These are phyloP conservation scores for Hormaphis cornu DNA, from an alignment of 1,140 invertebrate species.

Conservation along the genomic window DNA sequence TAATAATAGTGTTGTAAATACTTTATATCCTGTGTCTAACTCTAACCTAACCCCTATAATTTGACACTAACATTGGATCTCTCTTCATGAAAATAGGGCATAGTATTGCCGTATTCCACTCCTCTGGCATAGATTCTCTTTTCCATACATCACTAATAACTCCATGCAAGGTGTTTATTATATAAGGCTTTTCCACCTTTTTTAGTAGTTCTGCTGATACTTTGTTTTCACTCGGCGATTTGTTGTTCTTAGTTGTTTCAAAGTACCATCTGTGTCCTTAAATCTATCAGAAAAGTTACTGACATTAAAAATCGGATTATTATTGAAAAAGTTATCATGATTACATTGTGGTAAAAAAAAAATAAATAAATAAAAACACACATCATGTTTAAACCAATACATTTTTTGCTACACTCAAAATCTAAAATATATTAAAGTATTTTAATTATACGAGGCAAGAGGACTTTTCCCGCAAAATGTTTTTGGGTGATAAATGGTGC, in stretches of 20 bases:
- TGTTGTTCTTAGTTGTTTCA: background rate
- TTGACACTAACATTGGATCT: slow-evolving; percentile 13
- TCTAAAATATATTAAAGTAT: no score
- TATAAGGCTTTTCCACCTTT: background rate
- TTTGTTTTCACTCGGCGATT: background rate
- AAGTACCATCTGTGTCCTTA: no score
- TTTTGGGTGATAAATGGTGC: no score
- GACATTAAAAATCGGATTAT: no score
- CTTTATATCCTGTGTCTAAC: slow-evolving; percentile 27
- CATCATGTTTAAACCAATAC: no score
- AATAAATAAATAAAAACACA: no score
- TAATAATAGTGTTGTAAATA: slow-evolving; percentile 28
- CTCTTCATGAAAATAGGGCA: slow-evolving; percentile 31
- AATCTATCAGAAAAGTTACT: no score
- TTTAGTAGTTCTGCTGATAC: slow-evolving; percentile 10
- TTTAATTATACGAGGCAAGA: no score
- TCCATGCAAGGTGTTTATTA: background rate
- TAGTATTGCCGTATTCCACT: slow-evolving; percentile 30
- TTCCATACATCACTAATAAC: background rate
- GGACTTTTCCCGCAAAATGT: no score
- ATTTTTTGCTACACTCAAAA: no score
- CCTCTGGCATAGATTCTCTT: slow-evolving; percentile 3
- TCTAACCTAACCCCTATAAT: slow-evolving; percentile 30
- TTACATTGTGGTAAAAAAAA: no score
- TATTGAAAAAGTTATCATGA: no score